phyloP scores from a whole-genome alignment of 1,140 invertebrate species.

The Apis laboriosa region DNA sequence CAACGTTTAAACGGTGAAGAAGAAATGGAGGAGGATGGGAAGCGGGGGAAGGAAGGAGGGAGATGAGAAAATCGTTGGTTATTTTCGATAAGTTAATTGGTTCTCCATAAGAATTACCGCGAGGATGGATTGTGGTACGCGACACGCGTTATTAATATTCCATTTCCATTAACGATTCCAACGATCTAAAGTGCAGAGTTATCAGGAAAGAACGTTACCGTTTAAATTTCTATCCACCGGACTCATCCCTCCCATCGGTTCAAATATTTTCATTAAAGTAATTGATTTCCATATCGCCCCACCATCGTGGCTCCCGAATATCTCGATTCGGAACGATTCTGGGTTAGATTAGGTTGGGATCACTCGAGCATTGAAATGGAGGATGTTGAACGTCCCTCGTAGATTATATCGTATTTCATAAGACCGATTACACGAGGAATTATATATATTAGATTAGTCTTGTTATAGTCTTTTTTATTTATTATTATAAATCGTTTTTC shows the following conservation, averaged over 20 bases:
- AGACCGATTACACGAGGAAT: too few relatives aligned
- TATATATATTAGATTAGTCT: too few relatives aligned
- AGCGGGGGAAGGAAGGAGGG: too few relatives aligned
- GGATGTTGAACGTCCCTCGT: too few relatives aligned
- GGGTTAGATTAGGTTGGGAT: too few relatives aligned
- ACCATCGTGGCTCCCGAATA: not conserved
- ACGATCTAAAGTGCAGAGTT: not conserved
- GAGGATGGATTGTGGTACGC: not conserved
- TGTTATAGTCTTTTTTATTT: too few relatives aligned
- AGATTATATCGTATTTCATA: too few relatives aligned
- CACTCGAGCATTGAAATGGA: too few relatives aligned
- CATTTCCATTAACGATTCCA: constrained; percentile 17
- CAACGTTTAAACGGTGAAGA: not conserved
- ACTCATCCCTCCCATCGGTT: not conserved
- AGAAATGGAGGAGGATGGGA: too few relatives aligned
- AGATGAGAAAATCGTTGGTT: not conserved
- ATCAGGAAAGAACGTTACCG: constrained; percentile 26
- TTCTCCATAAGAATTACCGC: constrained; percentile 23
- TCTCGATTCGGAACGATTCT: not conserved
- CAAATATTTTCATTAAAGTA: constrained; percentile 46
- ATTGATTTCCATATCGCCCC: constrained; percentile 16
- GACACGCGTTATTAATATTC: constrained; percentile 29
- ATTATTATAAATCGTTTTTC: too few relatives aligned
- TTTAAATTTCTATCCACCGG: not conserved
- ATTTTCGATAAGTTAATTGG: constrained; percentile 15